These are phyloP conservation scores for Salvelinus sp. DNA, from an alignment of 2,113 vertebrate genomes.

Conservation along the genomic window DNA sequence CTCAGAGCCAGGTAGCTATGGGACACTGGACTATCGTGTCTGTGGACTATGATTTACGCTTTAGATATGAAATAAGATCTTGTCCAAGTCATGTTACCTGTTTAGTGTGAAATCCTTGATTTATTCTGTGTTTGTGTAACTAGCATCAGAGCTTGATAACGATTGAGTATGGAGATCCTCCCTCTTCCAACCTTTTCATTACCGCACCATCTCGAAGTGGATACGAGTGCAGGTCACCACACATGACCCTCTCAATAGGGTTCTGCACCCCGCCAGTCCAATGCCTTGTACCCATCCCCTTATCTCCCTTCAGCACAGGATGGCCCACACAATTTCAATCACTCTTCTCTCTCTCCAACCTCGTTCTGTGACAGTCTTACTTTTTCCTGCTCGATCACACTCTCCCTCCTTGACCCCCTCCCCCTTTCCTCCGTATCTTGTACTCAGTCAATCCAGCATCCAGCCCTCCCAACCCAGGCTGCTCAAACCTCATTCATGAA, in stretches of 20 bases:
- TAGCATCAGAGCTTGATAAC: neutral
- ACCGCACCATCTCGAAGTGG: neutral
- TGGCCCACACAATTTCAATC: slow-evolving; percentile 4
- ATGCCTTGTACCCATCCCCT: neutral
- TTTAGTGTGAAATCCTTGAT: neutral
- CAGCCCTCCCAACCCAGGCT: slow-evolving; percentile 69
- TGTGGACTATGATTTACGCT: neutral
- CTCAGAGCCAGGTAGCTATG: too few relatives aligned
- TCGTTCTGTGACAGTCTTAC: slow-evolving; percentile 21
- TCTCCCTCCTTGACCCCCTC: slow-evolving; percentile 32
- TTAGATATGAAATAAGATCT: neutral
- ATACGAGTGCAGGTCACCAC: neutral
- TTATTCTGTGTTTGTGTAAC: neutral
- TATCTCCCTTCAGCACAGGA: slow-evolving; percentile 10
- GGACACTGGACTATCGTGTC: too few relatives aligned
- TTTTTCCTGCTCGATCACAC: slow-evolving; percentile 17
- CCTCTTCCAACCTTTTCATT: neutral
- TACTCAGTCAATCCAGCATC: slow-evolving; percentile 60
- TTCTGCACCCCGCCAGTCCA: neutral
- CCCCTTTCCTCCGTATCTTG: slow-evolving; percentile 29
- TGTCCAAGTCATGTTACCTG: neutral
- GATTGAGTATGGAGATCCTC: neutral
- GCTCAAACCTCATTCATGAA: slow-evolving; percentile 81
- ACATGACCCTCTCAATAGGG: neutral
- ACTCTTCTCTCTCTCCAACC: slow-evolving; percentile 17